A percentile compares a stretch with the other conserved stretches of the same genome.
Evolutionary conservation across 92 coral and sea anemone species (phyloP).

Genomic region (Porites rus): DNA sequence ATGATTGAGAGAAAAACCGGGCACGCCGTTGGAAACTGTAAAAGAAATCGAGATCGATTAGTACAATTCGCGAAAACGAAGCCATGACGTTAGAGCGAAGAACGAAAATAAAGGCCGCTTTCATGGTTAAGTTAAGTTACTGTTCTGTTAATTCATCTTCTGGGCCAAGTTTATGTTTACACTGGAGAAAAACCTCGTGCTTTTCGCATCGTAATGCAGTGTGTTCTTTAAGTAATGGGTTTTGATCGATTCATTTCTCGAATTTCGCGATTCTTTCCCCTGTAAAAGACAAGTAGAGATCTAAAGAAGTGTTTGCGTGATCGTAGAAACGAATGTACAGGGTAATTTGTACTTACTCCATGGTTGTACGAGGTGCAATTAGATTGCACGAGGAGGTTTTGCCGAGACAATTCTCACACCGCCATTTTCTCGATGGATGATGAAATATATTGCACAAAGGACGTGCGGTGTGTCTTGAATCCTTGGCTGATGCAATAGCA

Average conservation of each 20-base stretch:
- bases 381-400: slow-evolving; percentile 55
- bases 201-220: not conserved
- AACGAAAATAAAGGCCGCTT: too few relatives aligned
- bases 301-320: not conserved
- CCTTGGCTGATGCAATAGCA: slow-evolving; percentile 95
- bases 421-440: slow-evolving; percentile 89
- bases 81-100: not conserved
- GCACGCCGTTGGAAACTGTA: slow-evolving; percentile 60
- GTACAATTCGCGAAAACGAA: not conserved
- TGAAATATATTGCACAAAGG: slow-evolving; percentile 66
- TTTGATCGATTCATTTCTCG: not conserved
- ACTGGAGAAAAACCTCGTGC: too few relatives aligned
- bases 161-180: not conserved
- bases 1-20: slow-evolving; percentile 33
- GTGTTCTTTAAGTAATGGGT: not conserved
- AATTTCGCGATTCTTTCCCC: not conserved
- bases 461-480: slow-evolving; percentile 86
- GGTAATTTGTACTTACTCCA: slow-evolving; percentile 80
- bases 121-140: not conserved
- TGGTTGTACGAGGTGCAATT: slow-evolving; percentile 79
- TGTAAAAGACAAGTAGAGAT: not conserved
- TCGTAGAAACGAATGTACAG: not conserved
- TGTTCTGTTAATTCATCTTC: not conserved
- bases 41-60: slow-evolving; percentile 26
- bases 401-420: slow-evolving; percentile 65